Base-by-base conservation (phyloP, 2,797 vertebrate species). In the Percopsis omiscomaycus region DNA sequence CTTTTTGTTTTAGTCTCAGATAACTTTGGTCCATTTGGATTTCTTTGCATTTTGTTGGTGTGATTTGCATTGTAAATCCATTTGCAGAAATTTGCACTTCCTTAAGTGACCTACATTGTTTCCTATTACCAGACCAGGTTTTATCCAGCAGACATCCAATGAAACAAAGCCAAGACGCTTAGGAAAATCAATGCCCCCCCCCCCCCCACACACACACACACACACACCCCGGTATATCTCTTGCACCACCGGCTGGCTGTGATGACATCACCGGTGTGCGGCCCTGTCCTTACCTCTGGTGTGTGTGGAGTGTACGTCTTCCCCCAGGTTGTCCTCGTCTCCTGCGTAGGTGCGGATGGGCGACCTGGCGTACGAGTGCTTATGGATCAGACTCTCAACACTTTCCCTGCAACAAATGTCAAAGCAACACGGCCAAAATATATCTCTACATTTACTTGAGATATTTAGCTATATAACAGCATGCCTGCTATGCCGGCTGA, bases 351-450 rank as follows among this genome's bases (percentile, higher is more conserved):
- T 98, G 54, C 98, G 90, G 84, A 99, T 98, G 0, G 98, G 98
- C 0, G 98, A 99, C 58, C 98, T 92, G 61, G 97, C 97, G 56
- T 99, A 99, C 16, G 97, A 98, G 92, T 99, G 97, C 91, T 99
- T 99, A 81, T 99, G 97, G 89, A 99, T 99, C 81, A 99, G 93
- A 84, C 94, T 98, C 89, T 99, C 97, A 87, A 99, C 97, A 58
- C 96, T 98, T 92, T 99, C 97, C 90, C 97, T 99, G 83, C 91
- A 93, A 88, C 89, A 92, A 69, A 88, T 87, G 91, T 70, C 73
- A 64, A 89, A 92, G 74, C 90, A 54, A 91, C 70, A 82, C 51
- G 76, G 82, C 88, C 83, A 77, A 89, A 81, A 82, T 92, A 85
- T 90, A 91, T 91, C 89, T 92, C 88, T 74, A 75, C 76, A 44